Base-by-base conservation (phyloP, 53 echinoderm and acorn worm species). In the Actinopyga echinites region DNA sequence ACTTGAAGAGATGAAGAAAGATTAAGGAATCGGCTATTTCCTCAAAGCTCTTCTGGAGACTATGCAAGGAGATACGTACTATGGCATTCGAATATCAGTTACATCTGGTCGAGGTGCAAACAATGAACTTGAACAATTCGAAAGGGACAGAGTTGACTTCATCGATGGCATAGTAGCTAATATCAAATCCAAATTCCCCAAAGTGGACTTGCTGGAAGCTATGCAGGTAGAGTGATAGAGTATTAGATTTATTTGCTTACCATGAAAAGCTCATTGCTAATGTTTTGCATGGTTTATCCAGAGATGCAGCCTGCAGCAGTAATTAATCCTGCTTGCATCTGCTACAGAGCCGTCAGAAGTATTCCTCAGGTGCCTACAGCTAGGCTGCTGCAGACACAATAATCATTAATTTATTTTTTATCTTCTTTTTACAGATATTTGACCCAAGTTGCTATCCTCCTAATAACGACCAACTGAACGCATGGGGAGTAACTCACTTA, bases 81-180 rank as follows among this genome's bases (percentile, higher is more conserved):
- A 57, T 9, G 58, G 58, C 58, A 57, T 57, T 57, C 58, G 4
- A 57, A 21, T 57, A 57, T 58, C 59, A 58, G 59, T 58, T 58
- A 26, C 10, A 58, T 17, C 59, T 58, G 59, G 59, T n/a, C 10
- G 59, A 58, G 59, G 59, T 58, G 8, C 59, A 58, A 58, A 26
- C 59, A 58, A 58, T 58, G 59, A 58, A 26, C 59, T 3, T 37
- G 37, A 37, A 37, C 37, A 37, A 37, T 37, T 37, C 37, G 37
- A 37, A 37, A 37, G 37, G 59, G 59, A 58, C 59, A 58, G 59
- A 58, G 59, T 58, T 4, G 59, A 57, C 58, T 57, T 57, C 58
- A 57, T 57, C 58, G 58, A 57, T 57, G 58, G 58, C 58, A 57
- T 57, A 57, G 58, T 57, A 57, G 58, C 58, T 57, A 57, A 57